Evolutionary conservation across 2,797 vertebrate species (phyloP).

Genomic region (Pangasius larnaudii): DNA sequence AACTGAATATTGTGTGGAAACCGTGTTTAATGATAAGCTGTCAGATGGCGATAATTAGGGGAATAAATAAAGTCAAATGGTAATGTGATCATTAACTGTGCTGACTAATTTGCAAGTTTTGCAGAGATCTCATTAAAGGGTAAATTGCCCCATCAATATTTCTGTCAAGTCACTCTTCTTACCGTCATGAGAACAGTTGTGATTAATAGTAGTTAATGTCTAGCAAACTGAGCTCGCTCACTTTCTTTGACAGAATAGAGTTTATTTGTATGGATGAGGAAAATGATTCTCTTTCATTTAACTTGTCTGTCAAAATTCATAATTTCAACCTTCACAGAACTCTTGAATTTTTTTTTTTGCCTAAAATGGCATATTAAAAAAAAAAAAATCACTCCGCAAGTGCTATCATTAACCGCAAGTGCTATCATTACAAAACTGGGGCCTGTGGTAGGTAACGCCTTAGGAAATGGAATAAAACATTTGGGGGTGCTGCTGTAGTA

Average conservation of each 20-base stretch:
- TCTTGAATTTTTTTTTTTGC: not conserved
- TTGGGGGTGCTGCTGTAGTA: not conserved
- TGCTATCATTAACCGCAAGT: not conserved
- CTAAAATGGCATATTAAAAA: not conserved
- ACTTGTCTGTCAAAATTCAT: not conserved
- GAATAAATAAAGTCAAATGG: constrained; percentile 45
- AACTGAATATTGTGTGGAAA: not conserved
- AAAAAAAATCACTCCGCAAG: not conserved
- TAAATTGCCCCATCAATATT: constrained; percentile 45
- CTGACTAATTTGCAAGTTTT: constrained; percentile 51
- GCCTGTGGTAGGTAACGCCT: not conserved
- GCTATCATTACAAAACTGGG: not conserved
- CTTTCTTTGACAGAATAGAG: not conserved
- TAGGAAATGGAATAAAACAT: not conserved
- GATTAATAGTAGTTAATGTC: constrained; percentile 27
- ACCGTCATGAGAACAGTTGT: not conserved
- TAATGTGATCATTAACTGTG: constrained; percentile 56
- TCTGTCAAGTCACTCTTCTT: constrained; percentile 33
- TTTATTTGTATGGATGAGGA: not conserved
- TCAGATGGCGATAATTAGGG: constrained; percentile 52
- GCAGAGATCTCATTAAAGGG: constrained; percentile 47
- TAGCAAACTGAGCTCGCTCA: not conserved
- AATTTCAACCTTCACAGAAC: not conserved
- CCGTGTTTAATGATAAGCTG: constrained; percentile 41
- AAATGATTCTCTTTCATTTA: not conserved